Conservation (phyloP, 2,113 vertebrate genomes). For the Aramus guarauna region DNA sequence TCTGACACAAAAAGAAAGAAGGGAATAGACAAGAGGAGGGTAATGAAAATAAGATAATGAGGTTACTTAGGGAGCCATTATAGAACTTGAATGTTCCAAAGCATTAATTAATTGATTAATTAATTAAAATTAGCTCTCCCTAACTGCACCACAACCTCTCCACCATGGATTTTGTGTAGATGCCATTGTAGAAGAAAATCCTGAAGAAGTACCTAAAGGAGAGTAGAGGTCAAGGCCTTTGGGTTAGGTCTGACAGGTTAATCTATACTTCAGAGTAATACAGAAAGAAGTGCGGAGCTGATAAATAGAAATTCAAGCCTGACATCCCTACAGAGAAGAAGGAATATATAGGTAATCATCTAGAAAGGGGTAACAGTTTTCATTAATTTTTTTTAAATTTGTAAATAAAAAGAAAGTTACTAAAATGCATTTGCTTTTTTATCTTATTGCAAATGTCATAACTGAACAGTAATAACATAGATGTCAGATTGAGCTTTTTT, state of each 20-base stretch:
- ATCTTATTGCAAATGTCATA: not conserved
- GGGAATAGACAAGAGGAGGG: not conserved
- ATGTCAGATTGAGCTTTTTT: not conserved
- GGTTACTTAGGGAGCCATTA: conserved; percentile 36
- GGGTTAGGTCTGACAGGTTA: conserved; percentile 6
- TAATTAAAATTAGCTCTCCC: conserved; percentile 31
- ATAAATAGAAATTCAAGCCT: not conserved
- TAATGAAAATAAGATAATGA: conserved; percentile 49
- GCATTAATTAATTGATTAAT: conserved; percentile 53
- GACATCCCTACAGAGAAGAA: not conserved
- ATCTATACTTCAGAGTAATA: conserved; percentile 3
- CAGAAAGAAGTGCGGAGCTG: not conserved
- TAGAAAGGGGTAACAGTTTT: not conserved
- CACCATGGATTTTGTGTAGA: not conserved
- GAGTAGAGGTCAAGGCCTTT: not conserved
- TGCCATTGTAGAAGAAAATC: not conserved
- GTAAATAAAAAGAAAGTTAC: not conserved
- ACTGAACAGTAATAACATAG: not conserved
- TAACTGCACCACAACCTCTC: not conserved
- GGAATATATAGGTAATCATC: not conserved
- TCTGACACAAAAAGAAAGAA: conserved; percentile 2
- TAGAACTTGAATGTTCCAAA: conserved; percentile 14
- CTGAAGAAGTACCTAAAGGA: not conserved
- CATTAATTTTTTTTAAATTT: not conserved
- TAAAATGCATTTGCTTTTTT: not conserved